Percentiles rank a stretch among this genome's conserved stretches.
Evolutionary conservation across 1,140 invertebrate genomes (phyloP).

Genomic region (Lanistes nyassanus): DNA sequence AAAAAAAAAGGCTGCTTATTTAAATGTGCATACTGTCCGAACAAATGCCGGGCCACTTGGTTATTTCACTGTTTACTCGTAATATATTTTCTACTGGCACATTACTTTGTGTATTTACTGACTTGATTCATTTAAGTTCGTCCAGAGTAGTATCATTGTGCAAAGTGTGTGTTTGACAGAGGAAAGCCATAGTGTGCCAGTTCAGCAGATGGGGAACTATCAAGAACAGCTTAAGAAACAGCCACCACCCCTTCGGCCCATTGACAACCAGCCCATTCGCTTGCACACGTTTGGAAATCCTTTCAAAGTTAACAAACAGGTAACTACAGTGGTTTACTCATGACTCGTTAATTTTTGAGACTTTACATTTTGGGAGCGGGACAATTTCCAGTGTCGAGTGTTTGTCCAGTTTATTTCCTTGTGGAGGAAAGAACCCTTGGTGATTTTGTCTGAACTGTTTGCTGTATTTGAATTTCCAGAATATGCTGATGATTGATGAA

Average conservation of each 20-base stretch:
- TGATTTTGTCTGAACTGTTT: background rate
- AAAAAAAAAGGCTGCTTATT: no score
- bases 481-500: slow-evolving; percentile 61
- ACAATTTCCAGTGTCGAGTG: slow-evolving; percentile 31
- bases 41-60: no score
- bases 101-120: no score
- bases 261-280: slow-evolving; percentile 93
- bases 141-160: no score
- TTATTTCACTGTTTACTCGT: no score
- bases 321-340: slow-evolving; percentile 27
- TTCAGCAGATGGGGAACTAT: slow-evolving; percentile 99
- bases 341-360: background rate
- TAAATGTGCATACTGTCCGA: no score
- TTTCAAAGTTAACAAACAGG: slow-evolving; percentile 83
- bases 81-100: no score
- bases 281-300: slow-evolving; percentile 99
- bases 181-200: slow-evolving; percentile 91
- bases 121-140: no score
- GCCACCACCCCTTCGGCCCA: slow-evolving; percentile 88
- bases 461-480: slow-evolving; percentile 32
- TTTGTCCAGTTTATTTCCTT: background rate
- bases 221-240: slow-evolving; percentile 96
- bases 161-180: slow-evolving; percentile 70
- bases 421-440: background rate
- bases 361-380: background rate